Percentiles rank a stretch among this genome's conserved stretches.
Conservation (phyloP, 2,888 invertebrate species). For the Patella ulyssiponensis region DNA sequence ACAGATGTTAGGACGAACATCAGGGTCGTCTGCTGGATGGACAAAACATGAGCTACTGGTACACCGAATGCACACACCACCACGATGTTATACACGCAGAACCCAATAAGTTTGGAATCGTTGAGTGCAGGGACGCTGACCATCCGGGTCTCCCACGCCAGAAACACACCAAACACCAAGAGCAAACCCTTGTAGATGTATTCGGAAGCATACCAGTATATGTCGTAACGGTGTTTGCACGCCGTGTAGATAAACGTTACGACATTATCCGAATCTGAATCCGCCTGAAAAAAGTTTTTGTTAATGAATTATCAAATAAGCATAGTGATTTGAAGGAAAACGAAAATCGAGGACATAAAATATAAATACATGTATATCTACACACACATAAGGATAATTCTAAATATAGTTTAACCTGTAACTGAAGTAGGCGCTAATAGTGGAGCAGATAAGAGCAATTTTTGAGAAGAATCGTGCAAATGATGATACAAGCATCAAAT, state of each 20-base stretch:
- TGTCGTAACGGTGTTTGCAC: constrained; percentile 23
- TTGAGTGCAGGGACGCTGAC: constrained; percentile 51
- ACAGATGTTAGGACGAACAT: constrained; percentile 40
- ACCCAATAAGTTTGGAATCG: constrained; percentile 56
- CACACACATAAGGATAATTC: too few relatives aligned
- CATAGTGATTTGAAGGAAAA: not conserved
- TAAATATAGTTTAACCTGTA: too few relatives aligned
- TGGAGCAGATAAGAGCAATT: too few relatives aligned
- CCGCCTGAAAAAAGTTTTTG: not conserved
- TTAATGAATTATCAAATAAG: not conserved
- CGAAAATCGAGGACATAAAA: too few relatives aligned
- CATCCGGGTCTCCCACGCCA: constrained; percentile 54
- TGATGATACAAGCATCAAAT: too few relatives aligned
- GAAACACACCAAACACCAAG: constrained; percentile 53
- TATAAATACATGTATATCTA: too few relatives aligned
- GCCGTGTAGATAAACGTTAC: constrained; percentile 23
- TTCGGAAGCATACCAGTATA: constrained; percentile 46
- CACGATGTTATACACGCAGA: constrained; percentile 56
- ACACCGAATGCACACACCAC: constrained; percentile 50
- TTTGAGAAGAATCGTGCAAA: too few relatives aligned
- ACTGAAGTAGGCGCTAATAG: too few relatives aligned
- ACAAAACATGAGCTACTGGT: constrained; percentile 41
- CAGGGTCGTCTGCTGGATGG: constrained; percentile 42
- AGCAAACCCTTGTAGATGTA: constrained; percentile 53
- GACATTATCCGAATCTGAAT: constrained; percentile 20